Evolutionary conservation across 2,113 vertebrate genomes (phyloP).

Genomic region (Myanophis thanlyinensis): DNA sequence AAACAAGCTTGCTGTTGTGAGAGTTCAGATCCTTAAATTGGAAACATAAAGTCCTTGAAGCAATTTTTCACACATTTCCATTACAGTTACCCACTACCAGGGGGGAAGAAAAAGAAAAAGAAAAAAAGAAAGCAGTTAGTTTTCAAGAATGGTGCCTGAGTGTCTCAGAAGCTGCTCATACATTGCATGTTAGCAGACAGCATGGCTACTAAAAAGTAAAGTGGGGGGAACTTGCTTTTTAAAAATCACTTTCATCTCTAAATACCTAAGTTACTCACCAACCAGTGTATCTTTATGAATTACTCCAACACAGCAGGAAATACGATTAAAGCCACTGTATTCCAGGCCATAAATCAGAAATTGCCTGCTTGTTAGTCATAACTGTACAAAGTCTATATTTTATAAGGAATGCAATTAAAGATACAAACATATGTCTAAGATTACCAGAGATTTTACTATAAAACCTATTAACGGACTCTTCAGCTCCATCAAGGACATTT

Average conservation of each 20-base stretch:
- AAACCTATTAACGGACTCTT: not conserved
- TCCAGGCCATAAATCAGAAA: conserved; percentile 57
- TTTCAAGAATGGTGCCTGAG: conserved; percentile 63
- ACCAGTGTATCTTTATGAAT: conserved; percentile 50
- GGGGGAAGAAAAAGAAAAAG: too few species aligned
- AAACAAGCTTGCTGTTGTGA: not conserved
- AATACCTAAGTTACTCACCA: conserved; percentile 49
- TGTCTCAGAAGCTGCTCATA: conserved; percentile 65
- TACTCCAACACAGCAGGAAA: conserved; percentile 46
- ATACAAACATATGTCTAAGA: conserved; percentile 41
- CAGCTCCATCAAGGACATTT: conserved; percentile 16
- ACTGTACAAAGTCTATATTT: conserved; percentile 37
- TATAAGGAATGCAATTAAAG: conserved; percentile 45
- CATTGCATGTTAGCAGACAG: conserved; percentile 57
- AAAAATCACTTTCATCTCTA: conserved; percentile 55
- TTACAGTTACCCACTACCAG: conserved; percentile 31
- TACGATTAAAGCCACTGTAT: conserved; percentile 51
- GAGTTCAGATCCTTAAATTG: not conserved
- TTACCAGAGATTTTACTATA: conserved; percentile 21
- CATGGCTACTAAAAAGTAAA: conserved; percentile 59
- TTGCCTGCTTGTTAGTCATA: conserved; percentile 41
- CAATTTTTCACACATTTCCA: conserved; percentile 39
- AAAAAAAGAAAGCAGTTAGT: conserved; percentile 38
- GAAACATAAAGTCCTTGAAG: conserved; percentile 38
- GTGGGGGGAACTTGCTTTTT: conserved; percentile 47